A percentile compares a stretch with the other conserved stretches of the same genome.
Evolutionary conservation across 2,888 invertebrate species (phyloP).

Genomic region (Falcaria lacertinaria): DNA sequence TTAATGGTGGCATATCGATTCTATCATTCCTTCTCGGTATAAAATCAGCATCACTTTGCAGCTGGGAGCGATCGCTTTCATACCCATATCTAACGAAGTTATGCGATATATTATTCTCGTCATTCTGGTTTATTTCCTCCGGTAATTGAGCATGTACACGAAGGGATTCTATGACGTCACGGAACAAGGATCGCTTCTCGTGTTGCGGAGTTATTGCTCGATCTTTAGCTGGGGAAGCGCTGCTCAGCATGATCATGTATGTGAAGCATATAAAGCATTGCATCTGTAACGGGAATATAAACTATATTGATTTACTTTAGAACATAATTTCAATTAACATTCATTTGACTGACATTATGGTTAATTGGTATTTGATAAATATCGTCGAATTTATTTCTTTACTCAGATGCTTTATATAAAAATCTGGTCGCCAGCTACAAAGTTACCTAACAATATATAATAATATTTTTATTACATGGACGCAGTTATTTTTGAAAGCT

Average conservation of each 20-base stretch:
- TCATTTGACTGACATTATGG: neutral
- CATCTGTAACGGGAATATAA: slow-evolving; percentile 53
- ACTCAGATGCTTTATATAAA: no score
- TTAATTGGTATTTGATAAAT: neutral
- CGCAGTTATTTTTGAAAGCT: no score
- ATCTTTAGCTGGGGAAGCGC: slow-evolving; percentile 46
- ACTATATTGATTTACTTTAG: neutral
- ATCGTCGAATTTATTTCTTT: no score
- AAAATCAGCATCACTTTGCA: slow-evolving; percentile 56
- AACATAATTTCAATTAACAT: neutral
- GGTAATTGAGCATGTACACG: slow-evolving; percentile 54
- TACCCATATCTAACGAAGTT: slow-evolving; percentile 49
- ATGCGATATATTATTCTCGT: slow-evolving; percentile 57
- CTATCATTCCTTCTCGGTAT: slow-evolving; percentile 66
- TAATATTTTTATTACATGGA: no score
- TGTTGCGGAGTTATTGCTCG: slow-evolving; percentile 34
- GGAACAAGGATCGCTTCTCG: slow-evolving; percentile 58
- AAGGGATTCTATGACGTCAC: slow-evolving; percentile 65
- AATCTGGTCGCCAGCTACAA: no score
- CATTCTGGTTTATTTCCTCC: slow-evolving; percentile 50
- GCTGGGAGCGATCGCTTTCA: slow-evolving; percentile 43
- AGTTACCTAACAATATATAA: no score
- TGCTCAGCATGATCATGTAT: slow-evolving; percentile 59
- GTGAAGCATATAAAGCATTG: slow-evolving; percentile 69
- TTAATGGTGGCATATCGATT: slow-evolving; percentile 62